Percentiles rank a stretch among this genome's conserved stretches.
Conservation (phyloP, 1,140 invertebrate species). For the Heliconius himera region DNA sequence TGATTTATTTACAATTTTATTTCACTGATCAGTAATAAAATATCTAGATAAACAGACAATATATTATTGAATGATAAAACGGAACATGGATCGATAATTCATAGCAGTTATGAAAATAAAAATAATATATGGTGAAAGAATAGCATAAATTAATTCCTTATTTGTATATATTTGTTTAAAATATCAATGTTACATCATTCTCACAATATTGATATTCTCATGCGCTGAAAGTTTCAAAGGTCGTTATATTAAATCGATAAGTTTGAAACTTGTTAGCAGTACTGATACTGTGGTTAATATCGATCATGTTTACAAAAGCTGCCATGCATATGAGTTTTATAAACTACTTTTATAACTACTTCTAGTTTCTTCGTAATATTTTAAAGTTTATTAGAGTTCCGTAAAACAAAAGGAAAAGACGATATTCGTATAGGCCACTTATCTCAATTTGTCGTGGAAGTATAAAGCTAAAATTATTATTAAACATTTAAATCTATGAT, state of each 20-base stretch:
- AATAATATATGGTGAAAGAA: no score
- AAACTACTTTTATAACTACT: background rate
- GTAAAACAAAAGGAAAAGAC: no score
- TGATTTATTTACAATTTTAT: no score
- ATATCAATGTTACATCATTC: background rate
- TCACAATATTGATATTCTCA: background rate
- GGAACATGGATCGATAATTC: no score
- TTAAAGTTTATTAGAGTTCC: background rate
- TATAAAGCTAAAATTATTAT: no score
- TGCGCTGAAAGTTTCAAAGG: background rate
- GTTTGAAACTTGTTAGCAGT: background rate
- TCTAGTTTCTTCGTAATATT: background rate
- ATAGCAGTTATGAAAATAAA: no score
- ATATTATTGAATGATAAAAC: no score
- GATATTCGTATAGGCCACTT: no score
- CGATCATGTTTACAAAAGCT: background rate
- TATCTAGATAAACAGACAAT: no score
- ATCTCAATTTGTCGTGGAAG: no score
- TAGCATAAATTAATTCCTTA: background rate
- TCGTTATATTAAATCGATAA: background rate
- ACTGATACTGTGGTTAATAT: background rate
- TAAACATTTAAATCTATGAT: no score
- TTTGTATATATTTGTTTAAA: background rate
- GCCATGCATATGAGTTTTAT: background rate
- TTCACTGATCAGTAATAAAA: no score